phyloP scores from a whole-genome alignment of 2,113 vertebrate genomes.

The Microcebus jonahi region DNA sequence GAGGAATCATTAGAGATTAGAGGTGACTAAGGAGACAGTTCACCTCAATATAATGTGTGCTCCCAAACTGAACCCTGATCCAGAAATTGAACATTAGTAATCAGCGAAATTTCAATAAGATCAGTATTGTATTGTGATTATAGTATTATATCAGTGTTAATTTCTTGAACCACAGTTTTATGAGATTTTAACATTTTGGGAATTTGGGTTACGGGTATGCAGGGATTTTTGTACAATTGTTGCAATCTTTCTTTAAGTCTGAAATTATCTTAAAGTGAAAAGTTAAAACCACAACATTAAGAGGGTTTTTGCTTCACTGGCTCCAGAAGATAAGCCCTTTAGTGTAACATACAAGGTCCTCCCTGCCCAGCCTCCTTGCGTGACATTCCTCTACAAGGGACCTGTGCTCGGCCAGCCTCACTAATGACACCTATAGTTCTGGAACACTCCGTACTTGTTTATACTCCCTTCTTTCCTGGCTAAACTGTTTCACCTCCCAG shows the following conservation, averaged over 20 bases:
- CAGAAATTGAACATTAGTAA: background rate
- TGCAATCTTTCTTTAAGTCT: background rate
- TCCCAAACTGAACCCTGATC: background rate
- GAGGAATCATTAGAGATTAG: background rate
- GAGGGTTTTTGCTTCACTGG: background rate
- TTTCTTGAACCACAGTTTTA: background rate
- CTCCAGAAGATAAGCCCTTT: background rate
- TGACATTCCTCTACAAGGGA: background rate
- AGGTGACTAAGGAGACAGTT: background rate
- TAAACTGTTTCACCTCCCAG: background rate
- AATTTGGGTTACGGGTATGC: background rate
- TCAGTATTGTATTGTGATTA: background rate
- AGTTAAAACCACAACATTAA: background rate
- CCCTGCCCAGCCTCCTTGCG: background rate
- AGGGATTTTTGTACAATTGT: conserved; percentile 24
- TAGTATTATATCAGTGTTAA: background rate
- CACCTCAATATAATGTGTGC: background rate
- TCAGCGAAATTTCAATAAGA: background rate
- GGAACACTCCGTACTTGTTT: background rate
- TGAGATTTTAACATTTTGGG: background rate
- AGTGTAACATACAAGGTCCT: background rate
- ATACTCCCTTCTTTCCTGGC: background rate
- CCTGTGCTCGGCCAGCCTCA: background rate
- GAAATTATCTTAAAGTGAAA: conserved; percentile 6
- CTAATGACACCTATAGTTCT: background rate